Evolutionary conservation across 2,888 invertebrate species (phyloP), one percentile per base, ranked within the genome.

Genomic region (Pollenia griseotomentosa): DNA sequence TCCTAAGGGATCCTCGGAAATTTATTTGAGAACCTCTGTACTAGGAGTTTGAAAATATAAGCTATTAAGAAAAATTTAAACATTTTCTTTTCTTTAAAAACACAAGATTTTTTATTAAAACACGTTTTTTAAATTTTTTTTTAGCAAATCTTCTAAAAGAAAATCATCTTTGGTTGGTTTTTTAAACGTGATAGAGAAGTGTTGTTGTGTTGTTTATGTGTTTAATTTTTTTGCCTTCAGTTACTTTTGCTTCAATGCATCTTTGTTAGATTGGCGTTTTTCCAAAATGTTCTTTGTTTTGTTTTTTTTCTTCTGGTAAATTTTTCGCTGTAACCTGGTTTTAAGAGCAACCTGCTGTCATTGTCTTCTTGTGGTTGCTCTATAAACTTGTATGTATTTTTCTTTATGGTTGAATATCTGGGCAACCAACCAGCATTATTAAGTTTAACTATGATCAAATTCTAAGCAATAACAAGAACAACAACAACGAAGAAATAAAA

Each of bases 251-350:
- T 44, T 68, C 68, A 82, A 59, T 70, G 74, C 84, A 87, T 84
- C 87, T 4, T 33, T 87, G 66, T 78, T 78, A 48, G 70, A 78
- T 74, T 87, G 87, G 87, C 84, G 33, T 82, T 65, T 57, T 82
- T 84, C 68, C 84, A 87, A 84, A 63, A 75, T 42, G 33, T 82
- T 85, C 75, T 66, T 42, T 70, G 19, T 57, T 44, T 68, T 63
- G 12, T 46, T 71, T 12, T 59, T n/a, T 23, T 51, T 61, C 12
- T 57, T 5, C 7, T 46, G 33, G 55, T 23, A 33, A 44, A 14
- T 14, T 71, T 57, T 44, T 53, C 11, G 61, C 14, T 70, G 19
- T 33, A 77, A 70, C 53, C 70, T 73, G 55, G 66, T 70, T 79
- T 61, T 19, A 19, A 74, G 40, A 74, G 55, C 46, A 74, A 75